These are phyloP conservation scores for Ischnura elegans DNA, from an alignment of 2,888 invertebrate genomes.

Conservation along the genomic window DNA sequence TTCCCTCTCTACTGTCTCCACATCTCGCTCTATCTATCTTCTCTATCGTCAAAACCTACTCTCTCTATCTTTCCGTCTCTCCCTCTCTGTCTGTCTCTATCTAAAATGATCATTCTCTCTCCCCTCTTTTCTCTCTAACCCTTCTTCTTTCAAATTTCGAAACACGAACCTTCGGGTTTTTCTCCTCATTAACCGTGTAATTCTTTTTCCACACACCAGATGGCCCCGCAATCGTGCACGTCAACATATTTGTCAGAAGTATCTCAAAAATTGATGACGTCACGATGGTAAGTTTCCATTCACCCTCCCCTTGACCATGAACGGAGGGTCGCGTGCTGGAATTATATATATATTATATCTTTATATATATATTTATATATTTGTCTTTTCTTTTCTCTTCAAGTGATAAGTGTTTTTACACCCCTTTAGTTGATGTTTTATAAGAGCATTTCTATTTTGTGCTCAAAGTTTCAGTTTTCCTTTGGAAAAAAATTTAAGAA, in stretches of 20 bases:
- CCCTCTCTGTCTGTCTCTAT: too few species aligned
- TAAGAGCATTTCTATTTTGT: conserved; percentile 34
- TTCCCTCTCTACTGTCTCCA: neutral
- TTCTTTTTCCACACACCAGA: conserved; percentile 78
- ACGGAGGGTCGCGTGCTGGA: conserved; percentile 58
- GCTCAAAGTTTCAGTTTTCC: neutral
- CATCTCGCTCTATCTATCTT: neutral
- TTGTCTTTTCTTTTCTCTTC: conserved; percentile 56
- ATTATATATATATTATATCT: conserved; percentile 22
- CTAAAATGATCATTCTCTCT: neutral
- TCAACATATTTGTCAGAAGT: conserved; percentile 99
- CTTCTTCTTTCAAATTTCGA: neutral
- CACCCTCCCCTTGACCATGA: conserved; percentile 54
- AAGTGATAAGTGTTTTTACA: conserved; percentile 59
- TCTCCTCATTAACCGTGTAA: conserved; percentile 68
- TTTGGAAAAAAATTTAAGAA: neutral
- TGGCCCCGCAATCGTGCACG: conserved; percentile 97
- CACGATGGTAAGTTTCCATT: conserved; percentile 94
- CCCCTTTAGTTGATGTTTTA: conserved; percentile 42
- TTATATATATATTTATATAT: conserved; percentile 56
- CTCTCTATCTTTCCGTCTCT: neutral
- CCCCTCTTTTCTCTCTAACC: neutral
- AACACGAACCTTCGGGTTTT: conserved; percentile 44
- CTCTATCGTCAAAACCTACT: neutral
- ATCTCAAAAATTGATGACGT: conserved; percentile 99